These are phyloP conservation scores for Oxygymnocypris stewartii DNA, from an alignment of 2,113 vertebrate species.

Conservation along the genomic window DNA sequence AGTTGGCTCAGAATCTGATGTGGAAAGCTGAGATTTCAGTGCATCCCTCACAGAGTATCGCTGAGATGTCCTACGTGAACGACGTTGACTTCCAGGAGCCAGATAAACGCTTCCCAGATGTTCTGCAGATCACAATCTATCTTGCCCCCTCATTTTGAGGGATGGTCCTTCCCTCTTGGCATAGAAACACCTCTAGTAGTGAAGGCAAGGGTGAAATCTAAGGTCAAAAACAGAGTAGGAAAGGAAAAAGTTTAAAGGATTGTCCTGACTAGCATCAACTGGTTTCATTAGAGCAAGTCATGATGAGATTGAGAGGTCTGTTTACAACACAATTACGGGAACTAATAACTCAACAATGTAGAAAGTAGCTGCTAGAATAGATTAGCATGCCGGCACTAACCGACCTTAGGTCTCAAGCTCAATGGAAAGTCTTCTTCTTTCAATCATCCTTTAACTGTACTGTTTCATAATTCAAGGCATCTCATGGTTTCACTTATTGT, in stretches of 20 bases:
- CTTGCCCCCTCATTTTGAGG: constrained; percentile 79
- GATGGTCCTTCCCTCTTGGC: constrained; percentile 78
- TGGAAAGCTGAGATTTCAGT: constrained; percentile 86
- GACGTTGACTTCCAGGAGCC: constrained; percentile 76
- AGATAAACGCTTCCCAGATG: constrained; percentile 69
- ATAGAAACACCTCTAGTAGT: constrained; percentile 76
- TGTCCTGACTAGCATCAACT: background rate
- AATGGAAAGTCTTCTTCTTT: constrained; percentile 50
- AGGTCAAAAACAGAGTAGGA: constrained; percentile 14
- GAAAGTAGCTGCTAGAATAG: constrained; percentile 64
- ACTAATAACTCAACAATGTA: constrained; percentile 76
- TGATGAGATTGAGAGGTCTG: constrained; percentile 8
- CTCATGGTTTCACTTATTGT: constrained; percentile 4
- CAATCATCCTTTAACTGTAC: background rate
- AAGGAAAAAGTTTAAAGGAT: background rate
- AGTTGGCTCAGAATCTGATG: constrained; percentile 89
- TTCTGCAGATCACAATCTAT: constrained; percentile 78
- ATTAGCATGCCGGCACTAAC: constrained; percentile 69
- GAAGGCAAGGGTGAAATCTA: constrained; percentile 87
- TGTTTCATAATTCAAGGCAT: constrained; percentile 10
- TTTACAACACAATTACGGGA: constrained; percentile 46
- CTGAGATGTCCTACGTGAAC: constrained; percentile 79
- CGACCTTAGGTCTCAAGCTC: constrained; percentile 61
- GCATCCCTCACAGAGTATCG: constrained; percentile 87
- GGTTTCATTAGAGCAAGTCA: background rate